phyloP scores from a whole-genome alignment of 2,113 vertebrate species.

The Chaetodon trifascialis region DNA sequence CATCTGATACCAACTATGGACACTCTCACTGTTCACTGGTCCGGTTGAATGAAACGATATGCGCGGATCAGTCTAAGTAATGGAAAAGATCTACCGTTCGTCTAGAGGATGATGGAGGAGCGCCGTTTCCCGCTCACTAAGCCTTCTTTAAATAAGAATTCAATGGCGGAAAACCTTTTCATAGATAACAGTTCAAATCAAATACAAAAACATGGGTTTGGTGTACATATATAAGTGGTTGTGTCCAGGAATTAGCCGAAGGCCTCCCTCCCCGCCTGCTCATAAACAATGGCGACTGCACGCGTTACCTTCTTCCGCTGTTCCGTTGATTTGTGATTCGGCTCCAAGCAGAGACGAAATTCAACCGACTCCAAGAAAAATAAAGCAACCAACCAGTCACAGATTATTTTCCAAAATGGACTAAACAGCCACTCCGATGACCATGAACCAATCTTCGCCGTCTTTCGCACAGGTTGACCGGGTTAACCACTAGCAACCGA shows the following conservation, averaged over 20 bases:
- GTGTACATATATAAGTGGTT: accelerated
- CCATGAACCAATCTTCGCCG: background rate
- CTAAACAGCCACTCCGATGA: background rate
- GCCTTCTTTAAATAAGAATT: accelerated
- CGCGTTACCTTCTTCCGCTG: constrained; percentile 64
- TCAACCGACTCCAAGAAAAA: background rate
- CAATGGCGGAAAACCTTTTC: accelerated
- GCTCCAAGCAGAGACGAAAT: background rate
- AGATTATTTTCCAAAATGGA: accelerated
- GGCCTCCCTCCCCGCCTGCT: constrained; percentile 47
- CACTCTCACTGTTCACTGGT: background rate
- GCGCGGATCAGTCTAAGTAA: background rate
- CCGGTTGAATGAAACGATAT: background rate
- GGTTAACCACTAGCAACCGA: background rate
- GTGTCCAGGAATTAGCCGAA: background rate
- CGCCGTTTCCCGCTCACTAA: background rate
- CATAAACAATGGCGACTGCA: constrained; percentile 77
- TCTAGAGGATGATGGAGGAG: background rate
- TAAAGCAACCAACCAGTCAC: accelerated
- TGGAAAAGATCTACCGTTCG: background rate
- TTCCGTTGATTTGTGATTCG: constrained; percentile 1
- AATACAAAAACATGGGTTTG: background rate
- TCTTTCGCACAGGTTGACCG: background rate
- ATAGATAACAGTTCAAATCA: accelerated
- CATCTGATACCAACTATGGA: accelerated